Conservation (phyloP, 2,888 invertebrate genomes). For the Caenorhabditis afra region DNA sequence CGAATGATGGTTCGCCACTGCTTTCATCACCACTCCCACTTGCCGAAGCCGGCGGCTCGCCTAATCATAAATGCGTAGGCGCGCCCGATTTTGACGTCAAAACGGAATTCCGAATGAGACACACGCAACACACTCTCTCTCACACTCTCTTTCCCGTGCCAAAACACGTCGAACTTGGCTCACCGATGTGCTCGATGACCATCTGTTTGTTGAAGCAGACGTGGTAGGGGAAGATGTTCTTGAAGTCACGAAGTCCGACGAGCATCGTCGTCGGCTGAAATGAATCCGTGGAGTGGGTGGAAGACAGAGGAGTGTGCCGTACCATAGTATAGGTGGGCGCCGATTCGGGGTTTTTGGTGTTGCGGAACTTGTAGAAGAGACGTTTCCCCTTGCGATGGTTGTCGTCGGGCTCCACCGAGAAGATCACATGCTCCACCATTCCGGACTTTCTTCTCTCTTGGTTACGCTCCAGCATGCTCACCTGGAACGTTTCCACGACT, state of each 20-base stretch:
- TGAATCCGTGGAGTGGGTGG: neutral
- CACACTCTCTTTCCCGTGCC: neutral
- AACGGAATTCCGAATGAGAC: slow-evolving; percentile 27
- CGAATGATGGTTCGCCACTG: no score
- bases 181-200: slow-evolving; percentile 77
- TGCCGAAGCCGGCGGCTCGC: no score
- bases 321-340: slow-evolving; percentile 18
- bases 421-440: slow-evolving; percentile 76
- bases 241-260: slow-evolving; percentile 64
- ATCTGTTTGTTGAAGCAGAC: slow-evolving; percentile 78
- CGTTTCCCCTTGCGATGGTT: slow-evolving; percentile 66
- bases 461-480: slow-evolving; percentile 73
- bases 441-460: slow-evolving; percentile 74
- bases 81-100: slow-evolving; percentile 41
- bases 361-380: slow-evolving; percentile 65
- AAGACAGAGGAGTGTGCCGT: no score
- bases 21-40: neutral
- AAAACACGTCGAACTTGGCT: slow-evolving; percentile 26
- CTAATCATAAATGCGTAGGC: slow-evolving; percentile 30
- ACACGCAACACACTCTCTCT: neutral
- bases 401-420: slow-evolving; percentile 72
- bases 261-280: slow-evolving; percentile 45
- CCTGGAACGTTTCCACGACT: no score
- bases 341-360: slow-evolving; percentile 31
- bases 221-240: slow-evolving; percentile 76